phyloP scores from a whole-genome alignment of 37 sponge, comb jelly and placozoan species.

The Axinella damicornis region DNA sequence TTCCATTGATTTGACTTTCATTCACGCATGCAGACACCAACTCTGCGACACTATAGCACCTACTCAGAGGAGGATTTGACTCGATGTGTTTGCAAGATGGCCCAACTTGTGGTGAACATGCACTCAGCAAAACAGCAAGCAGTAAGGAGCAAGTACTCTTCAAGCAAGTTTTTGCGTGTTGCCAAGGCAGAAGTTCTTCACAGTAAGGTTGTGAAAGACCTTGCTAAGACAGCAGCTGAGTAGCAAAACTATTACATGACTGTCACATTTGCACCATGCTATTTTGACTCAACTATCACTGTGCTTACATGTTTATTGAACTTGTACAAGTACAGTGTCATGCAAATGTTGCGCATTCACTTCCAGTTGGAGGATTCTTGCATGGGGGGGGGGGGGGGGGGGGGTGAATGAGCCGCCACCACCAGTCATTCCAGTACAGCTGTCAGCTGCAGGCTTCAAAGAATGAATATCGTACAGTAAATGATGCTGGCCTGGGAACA shows the following conservation, averaged over 20 bases:
- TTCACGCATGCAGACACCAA: conserved; percentile 48
- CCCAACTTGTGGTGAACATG: conserved; percentile 73
- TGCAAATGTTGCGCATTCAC: too few relatives aligned
- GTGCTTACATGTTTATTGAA: too few relatives aligned
- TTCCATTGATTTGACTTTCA: too few relatives aligned
- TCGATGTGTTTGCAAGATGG: conserved; percentile 78
- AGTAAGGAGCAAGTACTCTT: conserved; percentile 89
- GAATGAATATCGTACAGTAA: too few relatives aligned
- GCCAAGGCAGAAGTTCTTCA: conserved; percentile 64
- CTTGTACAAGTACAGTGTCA: too few relatives aligned
- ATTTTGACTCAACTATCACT: too few relatives aligned
- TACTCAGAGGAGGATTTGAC: conserved; percentile 74
- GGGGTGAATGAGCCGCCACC: too few relatives aligned
- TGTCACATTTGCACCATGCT: neutral
- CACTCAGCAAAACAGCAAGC: conserved; percentile 91
- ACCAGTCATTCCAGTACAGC: too few relatives aligned
- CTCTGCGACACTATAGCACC: conserved; percentile 80
- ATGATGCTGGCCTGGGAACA: too few relatives aligned
- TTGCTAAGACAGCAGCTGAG: conserved; percentile 18
- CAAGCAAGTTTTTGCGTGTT: conserved; percentile 77
- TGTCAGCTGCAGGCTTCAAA: too few relatives aligned
- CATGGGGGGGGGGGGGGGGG: too few relatives aligned
- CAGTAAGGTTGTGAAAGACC: conserved; percentile 8
- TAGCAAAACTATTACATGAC: neutral
- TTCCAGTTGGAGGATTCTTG: too few relatives aligned